Conservation (phyloP, 2,888 invertebrate genomes). For the Drosophila eohydei region DNA sequence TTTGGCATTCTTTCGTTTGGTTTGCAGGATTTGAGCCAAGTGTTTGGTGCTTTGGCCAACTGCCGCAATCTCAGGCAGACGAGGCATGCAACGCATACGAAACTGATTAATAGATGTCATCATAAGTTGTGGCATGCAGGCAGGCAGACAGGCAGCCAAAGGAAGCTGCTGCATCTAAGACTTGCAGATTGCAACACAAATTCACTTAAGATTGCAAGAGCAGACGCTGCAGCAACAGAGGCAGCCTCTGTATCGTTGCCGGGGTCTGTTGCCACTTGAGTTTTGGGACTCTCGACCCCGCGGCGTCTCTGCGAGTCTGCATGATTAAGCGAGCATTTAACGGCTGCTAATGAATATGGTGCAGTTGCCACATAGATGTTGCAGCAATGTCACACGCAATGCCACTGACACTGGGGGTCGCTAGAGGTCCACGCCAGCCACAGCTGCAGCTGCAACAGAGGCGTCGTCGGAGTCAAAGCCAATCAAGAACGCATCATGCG, state of each 20-base stretch:
- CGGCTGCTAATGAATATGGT: constrained; percentile 79
- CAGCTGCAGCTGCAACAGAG: constrained; percentile 46
- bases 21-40: constrained; percentile 36
- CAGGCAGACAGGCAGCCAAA: constrained; percentile 40
- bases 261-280: constrained; percentile 51
- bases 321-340: constrained; percentile 80
- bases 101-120: constrained; percentile 77
- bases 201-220: constrained; percentile 74
- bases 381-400: constrained; percentile 76
- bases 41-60: constrained; percentile 6
- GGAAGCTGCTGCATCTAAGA: constrained; percentile 34
- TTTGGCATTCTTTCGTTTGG: constrained; percentile 15
- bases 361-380: constrained; percentile 57
- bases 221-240: constrained; percentile 49
- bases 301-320: constrained; percentile 1
- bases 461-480: constrained; percentile 53
- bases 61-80: constrained; percentile 57
- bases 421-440: constrained; percentile 47
- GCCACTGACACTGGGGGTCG: constrained; percentile 69
- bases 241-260: constrained; percentile 50
- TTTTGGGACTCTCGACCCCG: constrained; percentile 44
- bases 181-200: constrained; percentile 71
- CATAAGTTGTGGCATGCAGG: constrained; percentile 62
- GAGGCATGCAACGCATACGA: constrained; percentile 53
- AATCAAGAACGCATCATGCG: constrained; percentile 57